Base-by-base conservation (phyloP, 2,797 vertebrate species). In the Lithobates sylvaticus region DNA sequence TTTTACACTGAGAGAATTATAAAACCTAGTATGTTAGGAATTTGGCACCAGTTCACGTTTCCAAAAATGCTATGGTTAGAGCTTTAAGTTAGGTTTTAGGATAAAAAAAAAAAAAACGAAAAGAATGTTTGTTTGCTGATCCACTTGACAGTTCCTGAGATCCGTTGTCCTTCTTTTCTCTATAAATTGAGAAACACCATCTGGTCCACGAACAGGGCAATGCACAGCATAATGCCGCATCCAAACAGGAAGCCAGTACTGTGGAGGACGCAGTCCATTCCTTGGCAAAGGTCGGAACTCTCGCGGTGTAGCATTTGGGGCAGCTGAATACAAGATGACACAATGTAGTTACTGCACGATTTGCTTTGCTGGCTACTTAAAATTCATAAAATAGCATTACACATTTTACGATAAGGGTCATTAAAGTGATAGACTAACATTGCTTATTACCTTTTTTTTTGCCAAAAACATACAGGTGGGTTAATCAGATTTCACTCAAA, bases 121-220 rank as follows among this genome's bases (percentile, higher is more conserved):
- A 44, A 12, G 13, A 50, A 50, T 50, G 47, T 68, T 29, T 29
- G n/a, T 42, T 16, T 64, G 44, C 39, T 16, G 68, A 23, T 69
- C 39, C 9, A 29, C 36, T 10, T 29, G 15, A 80, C 39, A 39
- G 9, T 39, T 39, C 39, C 39, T 39, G 39, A 44, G 61, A 65
- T 2, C 23, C 9, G 26, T 3, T 70, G 0, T 70, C 3, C 21
- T 32, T 21, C 18, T 54, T 26, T 71, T 72, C 7, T 10, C 87
- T 89, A 92, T 50, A 72, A 79, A 68, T 90, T 89, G 47, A 93
- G 29, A 67, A 93, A 83, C 0, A 82, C 89, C 10, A 96, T 86
- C 70, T 89, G 89, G 1, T 93, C 94, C 90, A 96, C 95, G 67
- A 96, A 92, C n/a, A 96, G 90, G 18, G 95, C 94, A 5, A 96